phyloP scores from a whole-genome alignment of 2,888 invertebrate genomes.

The Punctoribates punctum region DNA sequence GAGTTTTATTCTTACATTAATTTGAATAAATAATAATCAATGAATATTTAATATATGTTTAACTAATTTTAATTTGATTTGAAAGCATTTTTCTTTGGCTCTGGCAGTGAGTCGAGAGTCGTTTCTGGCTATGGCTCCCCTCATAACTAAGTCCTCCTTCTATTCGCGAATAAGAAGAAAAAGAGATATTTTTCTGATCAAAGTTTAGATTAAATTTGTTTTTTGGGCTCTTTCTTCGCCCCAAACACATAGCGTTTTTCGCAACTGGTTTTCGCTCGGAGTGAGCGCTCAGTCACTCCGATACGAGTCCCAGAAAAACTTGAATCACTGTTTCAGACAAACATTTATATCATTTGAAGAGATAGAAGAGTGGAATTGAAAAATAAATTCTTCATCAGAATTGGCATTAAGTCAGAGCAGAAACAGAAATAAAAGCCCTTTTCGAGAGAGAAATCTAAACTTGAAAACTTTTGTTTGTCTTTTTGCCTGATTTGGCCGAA shows the following conservation, averaged over 20 bases:
- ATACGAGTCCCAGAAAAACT: neutral
- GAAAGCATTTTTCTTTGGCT: neutral
- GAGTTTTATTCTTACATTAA: neutral
- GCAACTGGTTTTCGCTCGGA: neutral
- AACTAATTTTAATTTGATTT: conserved; percentile 16
- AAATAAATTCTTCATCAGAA: no score
- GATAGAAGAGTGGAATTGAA: neutral
- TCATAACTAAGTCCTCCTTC: conserved; percentile 16
- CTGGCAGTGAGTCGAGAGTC: neutral
- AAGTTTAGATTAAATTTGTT: neutral
- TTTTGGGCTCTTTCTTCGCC: neutral
- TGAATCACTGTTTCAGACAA: neutral
- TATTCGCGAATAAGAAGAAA: neutral
- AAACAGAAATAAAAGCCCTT: no score
- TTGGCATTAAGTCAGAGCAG: no score
- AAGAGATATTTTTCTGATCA: neutral
- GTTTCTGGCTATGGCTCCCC: neutral
- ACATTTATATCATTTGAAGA: neutral
- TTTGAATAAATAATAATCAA: conserved; percentile 23
- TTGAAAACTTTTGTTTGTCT: neutral
- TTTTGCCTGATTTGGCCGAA: neutral
- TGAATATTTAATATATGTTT: conserved; percentile 23
- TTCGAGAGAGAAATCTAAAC: no score
- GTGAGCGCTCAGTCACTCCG: neutral
- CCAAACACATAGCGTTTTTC: neutral